These are phyloP conservation scores for Acanthurus lineatus DNA, from an alignment of 2,797 vertebrate species.

Conservation along the genomic window DNA sequence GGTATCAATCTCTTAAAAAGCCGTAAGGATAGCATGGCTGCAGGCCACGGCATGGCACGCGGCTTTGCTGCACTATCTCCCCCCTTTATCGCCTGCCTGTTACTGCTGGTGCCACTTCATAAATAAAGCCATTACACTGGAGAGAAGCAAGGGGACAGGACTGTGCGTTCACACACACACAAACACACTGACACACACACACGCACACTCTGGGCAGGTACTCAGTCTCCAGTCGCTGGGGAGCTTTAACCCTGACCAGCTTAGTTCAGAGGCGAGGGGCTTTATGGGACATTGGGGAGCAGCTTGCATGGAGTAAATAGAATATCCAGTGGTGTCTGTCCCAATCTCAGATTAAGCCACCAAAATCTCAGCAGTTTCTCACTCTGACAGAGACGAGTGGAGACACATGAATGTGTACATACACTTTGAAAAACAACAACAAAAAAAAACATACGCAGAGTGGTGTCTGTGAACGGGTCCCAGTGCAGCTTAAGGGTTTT, in stretches of 20 bases:
- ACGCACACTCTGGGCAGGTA: slow-evolving; percentile 68
- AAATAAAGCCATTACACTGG: slow-evolving; percentile 78
- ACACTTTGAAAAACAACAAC: slow-evolving; percentile 3
- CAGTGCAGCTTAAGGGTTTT: slow-evolving; percentile 69
- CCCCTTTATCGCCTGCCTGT: slow-evolving; percentile 74
- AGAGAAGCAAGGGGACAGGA: slow-evolving; percentile 14
- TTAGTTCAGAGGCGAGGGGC: slow-evolving; percentile 75
- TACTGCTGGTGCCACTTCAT: slow-evolving; percentile 76
- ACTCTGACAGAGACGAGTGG: slow-evolving; percentile 49
- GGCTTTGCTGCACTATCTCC: slow-evolving; percentile 48
- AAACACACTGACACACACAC: slow-evolving; percentile 63
- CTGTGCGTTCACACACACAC: slow-evolving; percentile 42
- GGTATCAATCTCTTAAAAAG: slow-evolving; percentile 63
- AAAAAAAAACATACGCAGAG: slow-evolving; percentile 40
- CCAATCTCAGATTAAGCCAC: slow-evolving; percentile 75
- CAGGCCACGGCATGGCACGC: slow-evolving; percentile 46
- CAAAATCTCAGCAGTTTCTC: slow-evolving; percentile 66
- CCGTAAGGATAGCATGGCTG: slow-evolving; percentile 50
- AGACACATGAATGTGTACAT: slow-evolving; percentile 18
- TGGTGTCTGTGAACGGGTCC: slow-evolving; percentile 53
- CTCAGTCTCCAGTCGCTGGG: slow-evolving; percentile 72
- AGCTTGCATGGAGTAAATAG: slow-evolving; percentile 74
- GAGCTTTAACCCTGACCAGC: slow-evolving; percentile 79
- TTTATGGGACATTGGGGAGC: slow-evolving; percentile 79
- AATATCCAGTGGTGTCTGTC: slow-evolving; percentile 74